Percentiles rank a stretch among this genome's conserved stretches.
Conservation (phyloP, 2,888 invertebrate species). For the Mimumesa dahlbomi region DNA sequence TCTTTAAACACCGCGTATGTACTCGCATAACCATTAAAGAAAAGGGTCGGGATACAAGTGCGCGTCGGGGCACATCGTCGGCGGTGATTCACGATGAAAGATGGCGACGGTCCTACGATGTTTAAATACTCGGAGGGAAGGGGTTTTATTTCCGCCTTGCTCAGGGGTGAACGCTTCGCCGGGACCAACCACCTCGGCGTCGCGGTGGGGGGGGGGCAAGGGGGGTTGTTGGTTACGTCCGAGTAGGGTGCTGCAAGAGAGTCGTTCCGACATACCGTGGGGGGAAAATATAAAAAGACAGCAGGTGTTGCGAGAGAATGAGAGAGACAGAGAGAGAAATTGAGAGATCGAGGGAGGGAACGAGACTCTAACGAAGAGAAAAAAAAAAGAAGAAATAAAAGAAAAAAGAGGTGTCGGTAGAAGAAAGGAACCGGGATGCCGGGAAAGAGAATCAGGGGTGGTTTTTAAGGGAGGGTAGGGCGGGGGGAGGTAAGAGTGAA, state of each 20-base stretch:
- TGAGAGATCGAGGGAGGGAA: constrained; percentile 19
- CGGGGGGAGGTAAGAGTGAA: neutral
- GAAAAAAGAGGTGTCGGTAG: neutral
- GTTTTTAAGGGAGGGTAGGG: neutral
- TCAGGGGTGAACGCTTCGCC: constrained; percentile 29
- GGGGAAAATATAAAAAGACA: constrained; percentile 14
- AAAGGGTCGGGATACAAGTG: no score
- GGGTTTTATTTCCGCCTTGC: constrained; percentile 26
- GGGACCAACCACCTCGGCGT: constrained; percentile 1
- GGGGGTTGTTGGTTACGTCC: constrained; percentile 44
- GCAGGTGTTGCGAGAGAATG: constrained; percentile 15
- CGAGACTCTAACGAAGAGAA: constrained; percentile 16
- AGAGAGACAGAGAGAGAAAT: constrained; percentile 20
- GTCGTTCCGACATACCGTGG: constrained; percentile 20
- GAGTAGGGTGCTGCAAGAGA: constrained; percentile 11
- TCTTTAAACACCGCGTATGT: no score
- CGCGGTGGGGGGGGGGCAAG: neutral
- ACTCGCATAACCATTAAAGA: no score
- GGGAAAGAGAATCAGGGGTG: neutral
- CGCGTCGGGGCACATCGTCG: neutral
- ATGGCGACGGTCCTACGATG: constrained; percentile 13
- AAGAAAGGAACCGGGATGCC: neutral
- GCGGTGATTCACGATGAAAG: constrained; percentile 22
- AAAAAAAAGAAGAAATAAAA: constrained; percentile 7
- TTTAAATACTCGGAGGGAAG: constrained; percentile 40